phyloP scores from a whole-genome alignment of 1,140 invertebrate species.

The Dendroctonus valens region DNA sequence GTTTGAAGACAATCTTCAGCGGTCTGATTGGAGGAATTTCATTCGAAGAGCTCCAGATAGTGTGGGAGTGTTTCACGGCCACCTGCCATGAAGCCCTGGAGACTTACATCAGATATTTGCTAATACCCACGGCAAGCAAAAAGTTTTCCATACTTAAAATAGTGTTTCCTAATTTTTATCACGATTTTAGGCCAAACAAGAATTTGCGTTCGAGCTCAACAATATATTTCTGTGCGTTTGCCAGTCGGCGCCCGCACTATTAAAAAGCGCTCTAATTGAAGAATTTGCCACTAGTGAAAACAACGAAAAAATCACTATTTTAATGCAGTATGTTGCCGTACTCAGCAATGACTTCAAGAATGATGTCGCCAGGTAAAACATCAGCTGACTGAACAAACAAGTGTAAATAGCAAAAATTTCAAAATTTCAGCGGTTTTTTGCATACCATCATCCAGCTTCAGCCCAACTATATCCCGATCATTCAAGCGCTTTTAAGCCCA shows the following conservation, averaged over 20 bases:
- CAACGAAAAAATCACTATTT: constrained; percentile 6
- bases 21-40: constrained; percentile 6
- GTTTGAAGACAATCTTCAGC: constrained; percentile 22
- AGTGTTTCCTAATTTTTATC: too few species aligned
- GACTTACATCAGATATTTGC: too few species aligned
- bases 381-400: background rate
- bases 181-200: constrained; percentile 26
- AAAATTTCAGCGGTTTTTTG: background rate
- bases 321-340: constrained; percentile 23
- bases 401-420: constrained; percentile 3
- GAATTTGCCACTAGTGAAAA: background rate
- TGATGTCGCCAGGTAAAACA: constrained; percentile 31
- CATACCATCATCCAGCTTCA: background rate
- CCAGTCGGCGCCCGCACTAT: too few species aligned
- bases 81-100: too few species aligned
- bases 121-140: too few species aligned
- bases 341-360: constrained; percentile 21
- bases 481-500: constrained; percentile 28
- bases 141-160: too few species aligned
- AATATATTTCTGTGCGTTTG: background rate
- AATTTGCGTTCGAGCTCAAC: constrained; percentile 17
- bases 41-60: constrained; percentile 19
- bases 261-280: too few species aligned
- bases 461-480: constrained; percentile 19
- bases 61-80: constrained; percentile 22